Percentiles rank a stretch among this genome's conserved stretches.
phyloP scores from a whole-genome alignment of 2,888 invertebrate species.

The Cantharis rustica region DNA sequence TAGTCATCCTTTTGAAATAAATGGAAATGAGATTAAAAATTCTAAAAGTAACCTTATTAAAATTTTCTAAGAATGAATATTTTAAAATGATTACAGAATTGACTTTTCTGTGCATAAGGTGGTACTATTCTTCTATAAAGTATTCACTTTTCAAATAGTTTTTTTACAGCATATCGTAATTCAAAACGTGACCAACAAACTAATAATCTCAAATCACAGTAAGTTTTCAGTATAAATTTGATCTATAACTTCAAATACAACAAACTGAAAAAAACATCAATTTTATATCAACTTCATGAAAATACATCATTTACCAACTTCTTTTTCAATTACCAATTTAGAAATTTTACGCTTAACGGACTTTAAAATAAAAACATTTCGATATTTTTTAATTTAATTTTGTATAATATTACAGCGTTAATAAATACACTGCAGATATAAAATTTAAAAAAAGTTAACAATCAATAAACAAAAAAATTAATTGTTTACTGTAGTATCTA shows the following conservation, averaged over 20 bases:
- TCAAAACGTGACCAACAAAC: conserved; percentile 40
- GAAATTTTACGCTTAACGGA: background rate
- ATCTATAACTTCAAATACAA: conserved; percentile 24
- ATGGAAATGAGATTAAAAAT: conserved; percentile 7
- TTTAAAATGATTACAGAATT: conserved; percentile 29
- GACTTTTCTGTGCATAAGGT: conserved; percentile 9
- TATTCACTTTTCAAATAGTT: conserved; percentile 34
- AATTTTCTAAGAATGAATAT: conserved; percentile 23
- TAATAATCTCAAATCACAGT: conserved; percentile 34
- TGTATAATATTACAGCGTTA: background rate
- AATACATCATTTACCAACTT: background rate
- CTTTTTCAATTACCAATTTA: background rate
- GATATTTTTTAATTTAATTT: background rate
- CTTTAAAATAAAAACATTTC: background rate
- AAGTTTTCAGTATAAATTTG: conserved; percentile 8
- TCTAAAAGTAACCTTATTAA: conserved; percentile 14
- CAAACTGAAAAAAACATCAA: conserved; percentile 26
- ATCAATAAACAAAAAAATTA: background rate
- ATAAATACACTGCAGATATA: background rate
- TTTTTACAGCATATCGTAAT: conserved; percentile 32
- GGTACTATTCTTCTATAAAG: conserved; percentile 30
- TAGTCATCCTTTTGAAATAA: background rate
- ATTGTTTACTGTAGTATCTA: background rate
- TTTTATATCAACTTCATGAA: conserved; percentile 19
- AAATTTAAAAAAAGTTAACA: background rate